phyloP scores from a whole-genome alignment of 2,888 invertebrate species.

The Sthenelais limicola region DNA sequence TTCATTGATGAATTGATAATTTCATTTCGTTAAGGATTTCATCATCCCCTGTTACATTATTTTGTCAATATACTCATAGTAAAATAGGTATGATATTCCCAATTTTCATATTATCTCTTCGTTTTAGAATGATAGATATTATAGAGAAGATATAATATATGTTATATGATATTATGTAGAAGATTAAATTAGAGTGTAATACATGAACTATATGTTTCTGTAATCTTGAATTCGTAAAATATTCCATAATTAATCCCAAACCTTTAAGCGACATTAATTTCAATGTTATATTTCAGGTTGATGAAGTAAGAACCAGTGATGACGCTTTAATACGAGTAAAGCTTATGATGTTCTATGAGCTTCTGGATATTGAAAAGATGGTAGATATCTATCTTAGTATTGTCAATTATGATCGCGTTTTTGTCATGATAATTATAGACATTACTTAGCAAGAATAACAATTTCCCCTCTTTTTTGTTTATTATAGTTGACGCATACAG shows the following conservation, averaged over 20 bases:
- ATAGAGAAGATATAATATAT: too few relatives aligned
- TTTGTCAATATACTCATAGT: too few relatives aligned
- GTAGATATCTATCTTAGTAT: constrained; percentile 50
- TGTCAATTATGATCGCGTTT: neutral
- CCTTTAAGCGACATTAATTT: too few relatives aligned
- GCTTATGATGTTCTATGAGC: constrained; percentile 68
- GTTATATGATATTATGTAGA: too few relatives aligned
- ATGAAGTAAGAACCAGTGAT: constrained; percentile 67
- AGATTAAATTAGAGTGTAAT: too few relatives aligned
- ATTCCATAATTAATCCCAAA: too few relatives aligned
- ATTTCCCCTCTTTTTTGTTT: constrained; percentile 3
- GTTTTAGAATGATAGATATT: too few relatives aligned
- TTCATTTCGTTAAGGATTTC: neutral
- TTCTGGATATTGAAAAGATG: constrained; percentile 66
- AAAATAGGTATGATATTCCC: too few relatives aligned
- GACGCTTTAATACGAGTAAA: constrained; percentile 69
- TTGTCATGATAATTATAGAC: neutral
- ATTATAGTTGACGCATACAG: constrained; percentile 63
- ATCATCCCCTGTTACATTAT: neutral
- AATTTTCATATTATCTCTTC: too few relatives aligned
- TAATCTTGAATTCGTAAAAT: too few relatives aligned
- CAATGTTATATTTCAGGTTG: constrained; percentile 65
- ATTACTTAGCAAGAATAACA: too few relatives aligned
- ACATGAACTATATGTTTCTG: too few relatives aligned
- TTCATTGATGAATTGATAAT: neutral